These are phyloP conservation scores for Neria commutata DNA, from an alignment of 2,888 invertebrate genomes.

Conservation along the genomic window DNA sequence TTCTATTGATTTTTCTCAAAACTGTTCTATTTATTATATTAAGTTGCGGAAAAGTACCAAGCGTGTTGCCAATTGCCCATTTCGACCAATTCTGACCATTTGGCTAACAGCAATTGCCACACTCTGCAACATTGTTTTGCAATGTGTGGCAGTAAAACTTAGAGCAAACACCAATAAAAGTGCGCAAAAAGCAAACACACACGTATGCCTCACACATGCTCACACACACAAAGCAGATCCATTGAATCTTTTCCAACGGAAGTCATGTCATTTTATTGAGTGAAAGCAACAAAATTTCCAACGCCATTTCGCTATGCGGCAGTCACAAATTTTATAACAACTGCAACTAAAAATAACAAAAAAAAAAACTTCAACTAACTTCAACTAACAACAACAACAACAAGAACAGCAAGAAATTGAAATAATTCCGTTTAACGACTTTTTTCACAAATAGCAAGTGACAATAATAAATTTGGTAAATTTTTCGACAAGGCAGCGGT, in stretches of 20 bases:
- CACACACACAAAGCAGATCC: constrained; percentile 5
- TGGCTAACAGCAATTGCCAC: background rate
- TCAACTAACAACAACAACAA: too few relatives aligned
- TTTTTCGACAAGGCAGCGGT: background rate
- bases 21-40: too few relatives aligned
- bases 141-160: too few relatives aligned
- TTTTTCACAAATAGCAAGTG: background rate
- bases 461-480: constrained; percentile 1
- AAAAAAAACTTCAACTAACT: too few relatives aligned
- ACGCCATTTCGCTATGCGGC: too few relatives aligned
- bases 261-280: background rate
- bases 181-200: constrained; percentile 13
- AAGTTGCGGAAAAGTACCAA: too few relatives aligned
- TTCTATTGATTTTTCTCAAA: too few relatives aligned
- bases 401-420: background rate
- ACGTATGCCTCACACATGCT: background rate
- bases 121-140: too few relatives aligned
- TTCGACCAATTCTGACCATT: background rate
- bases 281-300: background rate
- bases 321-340: too few relatives aligned
- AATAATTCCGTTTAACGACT: background rate
- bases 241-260: too few relatives aligned
- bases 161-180: too few relatives aligned
- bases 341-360: too few relatives aligned
- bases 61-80: background rate